Evolutionary conservation across 1,140 invertebrate species (phyloP).

Genomic region (Drosophila sturtevanti): DNA sequence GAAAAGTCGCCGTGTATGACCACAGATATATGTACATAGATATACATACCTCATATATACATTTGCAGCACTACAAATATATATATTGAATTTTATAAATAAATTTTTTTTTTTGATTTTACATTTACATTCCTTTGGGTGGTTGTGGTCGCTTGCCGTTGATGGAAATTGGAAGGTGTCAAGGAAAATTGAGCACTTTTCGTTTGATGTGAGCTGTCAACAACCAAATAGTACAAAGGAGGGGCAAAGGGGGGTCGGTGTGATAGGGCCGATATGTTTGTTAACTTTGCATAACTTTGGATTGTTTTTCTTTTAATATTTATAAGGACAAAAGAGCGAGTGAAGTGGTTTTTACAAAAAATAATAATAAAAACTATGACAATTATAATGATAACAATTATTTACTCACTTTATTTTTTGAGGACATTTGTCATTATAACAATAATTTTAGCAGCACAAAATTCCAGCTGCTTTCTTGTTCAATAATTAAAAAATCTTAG

Average conservation of each 20-base stretch:
- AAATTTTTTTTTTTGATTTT: conserved; percentile 60
- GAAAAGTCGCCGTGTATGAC: conserved; percentile 65
- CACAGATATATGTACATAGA: conserved; percentile 17
- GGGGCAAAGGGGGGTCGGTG: background rate
- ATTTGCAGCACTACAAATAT: conserved; percentile 28
- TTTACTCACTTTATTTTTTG: background rate
- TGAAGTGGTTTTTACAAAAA: too few species aligned
- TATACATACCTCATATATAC: conserved; percentile 7
- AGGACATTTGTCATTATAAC: background rate
- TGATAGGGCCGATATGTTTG: background rate
- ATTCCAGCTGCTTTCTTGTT: too few species aligned
- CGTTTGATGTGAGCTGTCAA: conserved; percentile 45
- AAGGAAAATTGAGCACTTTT: conserved; percentile 26
- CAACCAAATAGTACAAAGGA: background rate
- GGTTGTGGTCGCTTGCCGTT: conserved; percentile 10
- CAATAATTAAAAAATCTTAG: too few species aligned
- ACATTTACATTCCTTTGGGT: conserved; percentile 67
- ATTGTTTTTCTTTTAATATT: too few species aligned
- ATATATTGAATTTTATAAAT: conserved; percentile 47
- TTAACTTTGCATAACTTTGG: background rate
- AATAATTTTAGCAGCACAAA: too few species aligned
- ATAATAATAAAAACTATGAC: too few species aligned
- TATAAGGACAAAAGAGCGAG: too few species aligned
- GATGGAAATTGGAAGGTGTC: conserved; percentile 40
- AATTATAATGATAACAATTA: conserved; percentile 12